Base-by-base conservation (phyloP, 2,113 vertebrate genomes). In the Leptocoma aspasia region DNA sequence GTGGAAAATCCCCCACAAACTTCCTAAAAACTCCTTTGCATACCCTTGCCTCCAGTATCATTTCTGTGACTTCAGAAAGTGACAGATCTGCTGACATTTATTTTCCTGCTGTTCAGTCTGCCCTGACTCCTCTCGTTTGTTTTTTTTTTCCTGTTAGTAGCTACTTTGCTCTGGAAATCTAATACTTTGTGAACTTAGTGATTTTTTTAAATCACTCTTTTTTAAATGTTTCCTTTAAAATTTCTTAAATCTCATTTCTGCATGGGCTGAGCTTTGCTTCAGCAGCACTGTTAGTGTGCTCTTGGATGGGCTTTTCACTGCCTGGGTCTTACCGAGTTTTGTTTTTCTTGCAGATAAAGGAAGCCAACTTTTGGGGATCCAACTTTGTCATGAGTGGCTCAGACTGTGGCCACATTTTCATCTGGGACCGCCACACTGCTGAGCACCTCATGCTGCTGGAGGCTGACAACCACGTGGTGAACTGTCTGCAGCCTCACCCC, bases 331-430 rank as follows among this genome's bases (percentile, higher is more conserved):
- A 57, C 1, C 37, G 47, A 68, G 30, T 7, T 39, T 76, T 59
- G 12, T 7, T 94, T 92, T 87, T 57, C 37, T 26, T 96, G 59
- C 76, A 99, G 99, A 99, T 99, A 86, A 99, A 99, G 92, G 99
- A 99, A 98, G 99, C 99, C 21, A 99, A 99, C 96, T 99, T 99
- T 95, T 99, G 99, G 99, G 99, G 99, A 80, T 98, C 99, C 96
- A 99, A 99, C 97, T 99, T 99, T 88, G 99, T 99, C 71, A 99
- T 99, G 99, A 99, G 99, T 50, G 99, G 99, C 31, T 99, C 99
- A 19, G 99, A 99, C 95, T 99, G 99, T 37, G 99, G 99, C 63
- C 99, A 99, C 94, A 99, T 99, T 96, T 99, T 99, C 95, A 99
- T 99, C 96, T 99, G 99, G 99, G 99, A 99, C 97, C 98, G 99